These are phyloP conservation scores for Macroglossus sobrinus DNA, from an alignment of 2,113 vertebrate species.

Conservation along the genomic window DNA sequence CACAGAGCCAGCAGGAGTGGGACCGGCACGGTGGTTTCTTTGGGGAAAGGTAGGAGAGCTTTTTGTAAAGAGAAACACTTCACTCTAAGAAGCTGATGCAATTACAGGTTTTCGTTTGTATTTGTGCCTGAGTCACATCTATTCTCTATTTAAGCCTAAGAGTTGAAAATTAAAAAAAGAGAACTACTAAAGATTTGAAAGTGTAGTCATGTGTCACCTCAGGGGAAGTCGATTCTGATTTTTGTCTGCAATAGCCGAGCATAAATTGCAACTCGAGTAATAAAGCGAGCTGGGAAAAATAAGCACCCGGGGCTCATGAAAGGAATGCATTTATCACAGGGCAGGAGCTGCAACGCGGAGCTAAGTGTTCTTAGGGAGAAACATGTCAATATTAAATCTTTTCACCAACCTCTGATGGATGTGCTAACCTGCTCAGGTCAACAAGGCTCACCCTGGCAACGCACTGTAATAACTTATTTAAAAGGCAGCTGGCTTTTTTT, in stretches of 20 bases:
- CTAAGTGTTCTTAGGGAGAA: slow-evolving; percentile 37
- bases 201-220: slow-evolving; percentile 17
- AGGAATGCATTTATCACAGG: slow-evolving; percentile 28
- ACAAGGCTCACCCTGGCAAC: neutral
- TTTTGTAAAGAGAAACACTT: neutral
- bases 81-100: neutral
- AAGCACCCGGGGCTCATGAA: slow-evolving; percentile 40
- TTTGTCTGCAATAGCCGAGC: slow-evolving; percentile 16
- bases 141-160: neutral
- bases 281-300: slow-evolving; percentile 35
- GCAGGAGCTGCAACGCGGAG: neutral
- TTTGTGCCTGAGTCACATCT: neutral
- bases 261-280: slow-evolving; percentile 51
- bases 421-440: slow-evolving; percentile 52
- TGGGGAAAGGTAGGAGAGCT: neutral
- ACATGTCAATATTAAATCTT: slow-evolving; percentile 41
- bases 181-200: slow-evolving; percentile 2
- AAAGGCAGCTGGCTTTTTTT: slow-evolving; percentile 55
- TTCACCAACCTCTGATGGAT: slow-evolving; percentile 60
- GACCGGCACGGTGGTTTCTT: neutral
- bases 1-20: neutral
- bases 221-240: slow-evolving; percentile 47
- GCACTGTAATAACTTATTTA: slow-evolving; percentile 42
- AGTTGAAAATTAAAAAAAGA: neutral
- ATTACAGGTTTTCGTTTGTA: neutral